Evolutionary conservation across 2,113 vertebrate genomes (phyloP).

Genomic region (Mus pahari): DNA sequence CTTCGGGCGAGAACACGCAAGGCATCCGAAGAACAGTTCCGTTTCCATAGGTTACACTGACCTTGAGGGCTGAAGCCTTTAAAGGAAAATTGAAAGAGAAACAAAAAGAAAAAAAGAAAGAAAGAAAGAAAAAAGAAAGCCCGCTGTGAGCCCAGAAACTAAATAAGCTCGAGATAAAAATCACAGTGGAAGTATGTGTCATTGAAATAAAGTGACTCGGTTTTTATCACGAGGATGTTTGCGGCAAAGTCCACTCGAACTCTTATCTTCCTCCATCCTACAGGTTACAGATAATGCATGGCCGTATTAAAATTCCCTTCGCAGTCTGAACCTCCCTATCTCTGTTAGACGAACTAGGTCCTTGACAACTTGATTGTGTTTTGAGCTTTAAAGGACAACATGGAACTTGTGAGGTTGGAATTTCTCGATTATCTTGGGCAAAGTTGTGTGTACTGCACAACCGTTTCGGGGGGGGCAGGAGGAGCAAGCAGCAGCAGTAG

Average conservation of each 20-base stretch:
- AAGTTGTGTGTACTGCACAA: background rate
- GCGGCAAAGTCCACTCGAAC: conserved; percentile 73
- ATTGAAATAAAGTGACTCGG: conserved; percentile 81
- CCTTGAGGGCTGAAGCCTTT: conserved; percentile 70
- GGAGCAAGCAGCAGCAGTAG: background rate
- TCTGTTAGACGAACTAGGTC: conserved; percentile 67
- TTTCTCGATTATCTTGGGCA: conserved; percentile 56
- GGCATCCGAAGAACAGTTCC: background rate
- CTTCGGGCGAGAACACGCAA: conserved; percentile 1
- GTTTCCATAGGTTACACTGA: conserved; percentile 77
- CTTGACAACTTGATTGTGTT: conserved; percentile 73
- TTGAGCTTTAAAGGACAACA: conserved; percentile 74
- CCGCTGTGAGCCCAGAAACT: conserved; percentile 15
- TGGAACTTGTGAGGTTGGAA: conserved; percentile 38
- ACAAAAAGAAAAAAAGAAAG: background rate
- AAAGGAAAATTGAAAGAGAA: background rate
- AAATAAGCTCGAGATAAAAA: conserved; percentile 79
- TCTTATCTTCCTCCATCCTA: conserved; percentile 81
- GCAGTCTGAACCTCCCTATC: conserved; percentile 75
- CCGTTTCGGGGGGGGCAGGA: background rate
- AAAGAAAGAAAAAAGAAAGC: background rate
- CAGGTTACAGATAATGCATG: conserved; percentile 81
- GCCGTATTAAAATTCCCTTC: conserved; percentile 75
- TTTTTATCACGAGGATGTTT: conserved; percentile 78
- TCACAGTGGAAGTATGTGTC: conserved; percentile 75